These are phyloP conservation scores for Augiades crinisus DNA, from an alignment of 2,888 invertebrate species.

Conservation along the genomic window DNA sequence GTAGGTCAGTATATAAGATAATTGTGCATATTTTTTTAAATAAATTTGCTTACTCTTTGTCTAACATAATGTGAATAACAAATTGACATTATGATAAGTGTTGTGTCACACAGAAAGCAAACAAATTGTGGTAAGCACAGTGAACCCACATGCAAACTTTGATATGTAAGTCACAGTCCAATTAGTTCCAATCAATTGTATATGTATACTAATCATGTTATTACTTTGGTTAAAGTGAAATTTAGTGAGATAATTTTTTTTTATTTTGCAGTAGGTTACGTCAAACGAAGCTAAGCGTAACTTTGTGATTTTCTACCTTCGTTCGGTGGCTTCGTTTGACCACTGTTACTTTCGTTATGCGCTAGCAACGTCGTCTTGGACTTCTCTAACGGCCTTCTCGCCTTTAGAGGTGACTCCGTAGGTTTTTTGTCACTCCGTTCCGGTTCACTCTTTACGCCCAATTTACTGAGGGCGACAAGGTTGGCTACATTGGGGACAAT, in stretches of 20 bases:
- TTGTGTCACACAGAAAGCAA: slow-evolving; percentile 42
- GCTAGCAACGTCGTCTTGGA: slow-evolving; percentile 76
- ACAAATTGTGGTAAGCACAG: slow-evolving; percentile 45
- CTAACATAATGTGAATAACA: neutral
- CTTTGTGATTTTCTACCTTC: slow-evolving; percentile 70
- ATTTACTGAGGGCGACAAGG: slow-evolving; percentile 79
- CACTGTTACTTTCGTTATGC: slow-evolving; percentile 74
- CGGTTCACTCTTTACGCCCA: slow-evolving; percentile 73
- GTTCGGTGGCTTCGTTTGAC: slow-evolving; percentile 68
- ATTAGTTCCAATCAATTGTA: neutral
- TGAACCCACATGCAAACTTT: slow-evolving; percentile 67
- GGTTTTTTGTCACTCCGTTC: slow-evolving; percentile 70
- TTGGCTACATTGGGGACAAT: slow-evolving; percentile 63
- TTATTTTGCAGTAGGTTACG: slow-evolving; percentile 67
- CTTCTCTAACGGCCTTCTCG: slow-evolving; percentile 71
- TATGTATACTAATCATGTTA: slow-evolving; percentile 25
- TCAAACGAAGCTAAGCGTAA: slow-evolving; percentile 76
- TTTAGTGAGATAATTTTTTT: slow-evolving; percentile 35
- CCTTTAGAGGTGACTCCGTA: slow-evolving; percentile 70
- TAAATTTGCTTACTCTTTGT: slow-evolving; percentile 21
- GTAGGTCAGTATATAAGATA: too few relatives aligned
- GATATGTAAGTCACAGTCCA: slow-evolving; percentile 18
- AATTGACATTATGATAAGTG: slow-evolving; percentile 14
- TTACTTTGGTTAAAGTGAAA: slow-evolving; percentile 34
- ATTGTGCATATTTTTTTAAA: neutral